Evolutionary conservation across 2,888 invertebrate genomes (phyloP).

Genomic region (Lepidocyrtinus sp.): DNA sequence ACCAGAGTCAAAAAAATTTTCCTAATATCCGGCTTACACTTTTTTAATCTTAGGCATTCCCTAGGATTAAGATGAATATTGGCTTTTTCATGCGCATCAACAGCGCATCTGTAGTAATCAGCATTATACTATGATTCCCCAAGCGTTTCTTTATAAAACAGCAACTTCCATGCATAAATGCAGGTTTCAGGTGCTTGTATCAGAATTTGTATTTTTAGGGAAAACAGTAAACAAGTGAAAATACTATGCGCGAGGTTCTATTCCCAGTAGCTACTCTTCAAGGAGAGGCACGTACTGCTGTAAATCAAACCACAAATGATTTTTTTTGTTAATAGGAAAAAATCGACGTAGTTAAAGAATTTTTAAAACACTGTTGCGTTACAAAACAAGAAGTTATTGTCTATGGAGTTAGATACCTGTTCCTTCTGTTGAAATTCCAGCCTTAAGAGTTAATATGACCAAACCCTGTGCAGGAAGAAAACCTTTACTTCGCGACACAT

Average conservation of each 20-base stretch:
- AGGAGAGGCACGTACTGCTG: slow-evolving; percentile 37
- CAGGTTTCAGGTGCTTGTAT: not conserved
- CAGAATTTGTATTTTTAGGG: not conserved
- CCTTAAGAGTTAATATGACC: no score
- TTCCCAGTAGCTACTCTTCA: slow-evolving; percentile 21
- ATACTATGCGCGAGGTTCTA: not conserved
- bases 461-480: not conserved
- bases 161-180: slow-evolving; percentile 4
- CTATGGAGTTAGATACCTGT: not conserved
- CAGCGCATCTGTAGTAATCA: slow-evolving; percentile 1
- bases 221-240: slow-evolving; percentile 28
- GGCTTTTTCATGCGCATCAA: slow-evolving; percentile 31
- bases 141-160: not conserved
- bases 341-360: not conserved
- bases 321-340: slow-evolving; percentile 21
- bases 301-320: slow-evolving; percentile 41
- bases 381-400: slow-evolving; percentile 9
- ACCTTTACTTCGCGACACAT: not conserved
- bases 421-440: not conserved
- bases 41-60: not conserved
- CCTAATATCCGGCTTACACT: slow-evolving; percentile 13
- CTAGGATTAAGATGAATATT: slow-evolving; percentile 4
- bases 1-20: slow-evolving; percentile 13
- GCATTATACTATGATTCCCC: not conserved
- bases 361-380: slow-evolving; percentile 6